These are phyloP conservation scores for Myzus persicae DNA, from an alignment of 1,140 invertebrate genomes.

Conservation along the genomic window DNA sequence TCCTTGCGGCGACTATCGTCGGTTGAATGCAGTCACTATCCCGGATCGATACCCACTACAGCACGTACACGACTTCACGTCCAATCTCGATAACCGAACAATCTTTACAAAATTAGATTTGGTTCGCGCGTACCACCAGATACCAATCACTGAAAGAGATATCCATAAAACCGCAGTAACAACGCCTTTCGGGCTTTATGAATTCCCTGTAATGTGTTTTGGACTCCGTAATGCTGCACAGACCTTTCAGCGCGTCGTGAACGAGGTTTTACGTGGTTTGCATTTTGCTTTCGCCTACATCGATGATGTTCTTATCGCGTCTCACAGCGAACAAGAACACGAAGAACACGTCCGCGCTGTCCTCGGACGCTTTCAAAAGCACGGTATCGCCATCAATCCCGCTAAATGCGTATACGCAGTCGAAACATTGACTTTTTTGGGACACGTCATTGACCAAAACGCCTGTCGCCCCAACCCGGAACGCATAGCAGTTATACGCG, in stretches of 20 bases:
- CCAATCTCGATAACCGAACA: constrained; percentile 58
- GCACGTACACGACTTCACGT: constrained; percentile 63
- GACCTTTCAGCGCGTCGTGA: no score
- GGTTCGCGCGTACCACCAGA: background rate
- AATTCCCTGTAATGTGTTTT: background rate
- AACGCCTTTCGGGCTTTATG: background rate
- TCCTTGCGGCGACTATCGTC: constrained; percentile 66
- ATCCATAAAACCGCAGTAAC: background rate
- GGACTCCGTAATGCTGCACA: background rate
- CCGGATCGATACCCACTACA: constrained; percentile 65
- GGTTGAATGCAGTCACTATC: constrained; percentile 64
- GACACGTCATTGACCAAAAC: constrained; percentile 62
- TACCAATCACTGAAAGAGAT: background rate
- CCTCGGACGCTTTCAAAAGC: constrained; percentile 61
- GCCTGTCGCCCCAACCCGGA: constrained; percentile 63
- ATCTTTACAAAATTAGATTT: constrained; percentile 6
- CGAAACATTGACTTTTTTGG: constrained; percentile 63
- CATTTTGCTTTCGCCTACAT: background rate
- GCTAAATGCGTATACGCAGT: constrained; percentile 63
- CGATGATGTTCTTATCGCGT: constrained; percentile 57
- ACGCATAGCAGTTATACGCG: constrained; percentile 63
- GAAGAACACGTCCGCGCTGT: no score
- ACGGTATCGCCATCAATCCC: constrained; percentile 61
- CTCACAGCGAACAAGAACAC: background rate
- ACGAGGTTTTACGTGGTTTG: background rate